These are phyloP conservation scores for Tapera naevia DNA, from an alignment of 2,797 vertebrate genomes.

Conservation along the genomic window DNA sequence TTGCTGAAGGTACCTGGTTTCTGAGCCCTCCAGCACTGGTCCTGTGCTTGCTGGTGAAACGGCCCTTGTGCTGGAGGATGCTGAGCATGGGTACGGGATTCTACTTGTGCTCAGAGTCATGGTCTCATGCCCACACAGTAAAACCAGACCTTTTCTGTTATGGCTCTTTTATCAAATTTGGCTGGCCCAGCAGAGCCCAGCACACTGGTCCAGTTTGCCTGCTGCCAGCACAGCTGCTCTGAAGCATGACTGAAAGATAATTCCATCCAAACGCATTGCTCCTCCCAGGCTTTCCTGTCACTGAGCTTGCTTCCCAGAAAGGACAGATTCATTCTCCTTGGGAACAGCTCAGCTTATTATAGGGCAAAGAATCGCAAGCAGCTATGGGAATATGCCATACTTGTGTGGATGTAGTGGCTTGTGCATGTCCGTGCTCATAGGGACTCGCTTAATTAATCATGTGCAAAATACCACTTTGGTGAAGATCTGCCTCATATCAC, in stretches of 20 bases:
- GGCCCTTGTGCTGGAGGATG: neutral
- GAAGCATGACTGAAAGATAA: conserved; percentile 59
- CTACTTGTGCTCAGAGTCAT: neutral
- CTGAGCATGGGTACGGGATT: neutral
- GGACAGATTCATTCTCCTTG: conserved; percentile 42
- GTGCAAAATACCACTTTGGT: neutral
- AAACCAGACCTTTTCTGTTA: neutral
- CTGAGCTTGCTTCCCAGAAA: conserved; percentile 26
- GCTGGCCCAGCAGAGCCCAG: neutral
- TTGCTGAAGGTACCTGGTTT: neutral
- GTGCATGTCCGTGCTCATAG: conserved; percentile 23
- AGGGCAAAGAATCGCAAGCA: conserved; percentile 59
- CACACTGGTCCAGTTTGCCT: neutral
- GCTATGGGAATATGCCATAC: conserved; percentile 37
- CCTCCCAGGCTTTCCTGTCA: conserved; percentile 38
- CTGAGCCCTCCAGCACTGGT: neutral
- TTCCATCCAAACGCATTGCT: conserved; percentile 45
- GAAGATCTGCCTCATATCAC: neutral
- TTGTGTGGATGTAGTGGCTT: neutral
- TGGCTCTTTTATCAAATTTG: neutral
- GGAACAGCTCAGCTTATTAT: conserved; percentile 66
- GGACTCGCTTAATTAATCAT: neutral
- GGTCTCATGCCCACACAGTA: neutral
- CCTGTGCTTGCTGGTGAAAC: neutral
- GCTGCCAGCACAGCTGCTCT: conserved; percentile 42